phyloP scores from a whole-genome alignment of 1,140 invertebrate genomes.

The Cyclina sinensis region DNA sequence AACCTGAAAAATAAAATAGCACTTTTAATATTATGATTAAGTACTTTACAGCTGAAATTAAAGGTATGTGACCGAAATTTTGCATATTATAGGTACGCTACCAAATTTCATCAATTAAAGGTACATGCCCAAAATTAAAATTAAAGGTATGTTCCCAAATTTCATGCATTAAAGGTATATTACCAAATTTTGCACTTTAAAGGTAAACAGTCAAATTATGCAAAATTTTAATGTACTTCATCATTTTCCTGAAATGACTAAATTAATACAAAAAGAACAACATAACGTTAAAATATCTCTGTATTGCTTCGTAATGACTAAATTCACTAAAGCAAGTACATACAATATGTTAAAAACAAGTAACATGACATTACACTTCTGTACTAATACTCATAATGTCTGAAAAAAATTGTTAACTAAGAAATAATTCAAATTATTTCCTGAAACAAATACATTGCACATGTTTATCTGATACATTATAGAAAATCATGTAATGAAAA shows the following conservation, averaged over 20 bases:
- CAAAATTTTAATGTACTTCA: not conserved
- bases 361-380: no score
- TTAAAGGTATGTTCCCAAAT: not conserved
- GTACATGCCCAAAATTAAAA: no score
- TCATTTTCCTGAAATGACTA: not conserved
- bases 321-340: not conserved
- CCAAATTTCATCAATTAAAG: no score
- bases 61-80: not conserved
- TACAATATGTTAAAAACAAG: no score
- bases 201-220: not conserved
- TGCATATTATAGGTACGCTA: not conserved
- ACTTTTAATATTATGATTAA: no score
- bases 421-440: not conserved
- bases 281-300: not conserved
- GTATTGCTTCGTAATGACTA: not conserved
- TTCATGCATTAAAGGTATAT: not conserved
- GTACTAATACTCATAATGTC: no score
- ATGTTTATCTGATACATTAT: not conserved
- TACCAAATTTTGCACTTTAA: not conserved
- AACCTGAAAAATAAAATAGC: no score
- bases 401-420: no score
- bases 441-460: not conserved
- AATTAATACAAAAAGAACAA: no score
- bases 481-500: not conserved
- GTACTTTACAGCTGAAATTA: not conserved